Conservation (phyloP, 2,797 vertebrate species). For the Leucoraja ocellata region DNA sequence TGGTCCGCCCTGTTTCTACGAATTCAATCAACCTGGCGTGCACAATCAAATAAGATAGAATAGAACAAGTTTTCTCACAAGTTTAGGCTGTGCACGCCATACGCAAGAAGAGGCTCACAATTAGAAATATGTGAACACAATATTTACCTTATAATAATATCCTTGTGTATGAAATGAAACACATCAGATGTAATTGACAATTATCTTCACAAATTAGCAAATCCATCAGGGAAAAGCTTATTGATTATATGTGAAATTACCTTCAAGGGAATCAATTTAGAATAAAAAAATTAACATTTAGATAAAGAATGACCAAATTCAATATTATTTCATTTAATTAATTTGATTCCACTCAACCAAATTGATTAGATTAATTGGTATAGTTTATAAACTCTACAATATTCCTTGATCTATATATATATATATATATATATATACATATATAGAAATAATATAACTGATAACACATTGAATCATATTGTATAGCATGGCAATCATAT, state of each 20-base stretch:
- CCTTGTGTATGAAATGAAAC: neutral
- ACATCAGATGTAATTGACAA: neutral
- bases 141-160: neutral
- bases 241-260: neutral
- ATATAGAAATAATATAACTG: too few relatives aligned
- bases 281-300: neutral
- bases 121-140: neutral
- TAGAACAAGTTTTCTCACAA: too few relatives aligned
- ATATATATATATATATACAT: neutral
- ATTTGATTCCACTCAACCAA: neutral
- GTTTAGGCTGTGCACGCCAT: too few relatives aligned
- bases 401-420: neutral
- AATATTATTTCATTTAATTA: slow-evolving; percentile 23
- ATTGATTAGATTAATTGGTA: neutral
- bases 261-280: slow-evolving; percentile 22
- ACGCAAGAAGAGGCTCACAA: neutral
- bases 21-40: too few relatives aligned
- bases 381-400: neutral
- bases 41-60: too few relatives aligned
- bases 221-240: neutral
- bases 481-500: too few relatives aligned
- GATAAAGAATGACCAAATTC: neutral
- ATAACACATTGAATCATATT: too few relatives aligned
- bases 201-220: neutral
- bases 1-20: too few relatives aligned